Conservation (phyloP, 2,113 vertebrate genomes). For the Lamprotornis superbus region DNA sequence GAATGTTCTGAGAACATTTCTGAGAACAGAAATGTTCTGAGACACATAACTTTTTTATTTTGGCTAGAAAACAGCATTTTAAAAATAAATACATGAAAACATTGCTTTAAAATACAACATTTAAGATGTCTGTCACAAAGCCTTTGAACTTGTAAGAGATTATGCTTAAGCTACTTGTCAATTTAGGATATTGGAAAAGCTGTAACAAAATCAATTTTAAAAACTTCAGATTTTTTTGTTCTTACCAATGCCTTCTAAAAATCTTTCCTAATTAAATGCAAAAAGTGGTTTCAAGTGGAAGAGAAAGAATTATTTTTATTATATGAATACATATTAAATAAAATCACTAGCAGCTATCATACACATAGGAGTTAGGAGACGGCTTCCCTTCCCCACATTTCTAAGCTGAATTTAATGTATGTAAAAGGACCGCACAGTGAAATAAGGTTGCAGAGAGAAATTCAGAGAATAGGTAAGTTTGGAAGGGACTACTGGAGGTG, state of each 20-base stretch:
- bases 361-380: not conserved
- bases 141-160: not conserved
- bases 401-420: not conserved
- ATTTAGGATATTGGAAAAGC: not conserved
- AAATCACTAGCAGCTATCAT: not conserved
- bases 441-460: not conserved
- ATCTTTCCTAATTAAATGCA: not conserved
- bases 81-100: not conserved
- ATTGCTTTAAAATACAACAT: not conserved
- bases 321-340: not conserved
- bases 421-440: not conserved
- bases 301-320: not conserved
- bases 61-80: not conserved
- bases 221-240: not conserved
- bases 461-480: not conserved
- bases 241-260: not conserved
- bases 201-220: not conserved
- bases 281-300: not conserved
- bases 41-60: not conserved
- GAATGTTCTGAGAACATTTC: not conserved
- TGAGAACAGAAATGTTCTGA: not conserved
- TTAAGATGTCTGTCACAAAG: not conserved
- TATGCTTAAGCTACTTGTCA: not conserved
- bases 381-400: not conserved
- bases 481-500: not conserved